Percentiles rank a stretch among this genome's conserved stretches.
phyloP scores from a whole-genome alignment of 2,888 invertebrate genomes.

The Meloe dianella region DNA sequence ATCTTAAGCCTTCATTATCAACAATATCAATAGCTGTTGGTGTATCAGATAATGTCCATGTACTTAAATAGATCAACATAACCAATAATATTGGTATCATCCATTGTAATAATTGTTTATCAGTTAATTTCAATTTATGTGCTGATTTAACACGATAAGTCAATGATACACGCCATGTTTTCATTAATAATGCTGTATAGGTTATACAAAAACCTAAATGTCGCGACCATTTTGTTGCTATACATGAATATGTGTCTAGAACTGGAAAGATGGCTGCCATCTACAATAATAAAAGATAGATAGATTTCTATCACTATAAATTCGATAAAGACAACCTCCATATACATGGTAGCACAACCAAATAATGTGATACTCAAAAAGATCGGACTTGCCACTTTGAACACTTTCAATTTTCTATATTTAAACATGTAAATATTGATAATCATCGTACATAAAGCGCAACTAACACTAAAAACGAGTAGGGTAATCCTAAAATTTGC shows the following conservation, averaged over 20 bases:
- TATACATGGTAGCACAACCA: slow-evolving; percentile 91
- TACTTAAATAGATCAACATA: slow-evolving; percentile 85
- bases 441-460: slow-evolving; percentile 77
- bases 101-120: slow-evolving; percentile 91
- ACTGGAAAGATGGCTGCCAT: slow-evolving; percentile 93
- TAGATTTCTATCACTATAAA: background rate
- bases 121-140: slow-evolving; percentile 90
- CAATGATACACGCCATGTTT: slow-evolving; percentile 92
- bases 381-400: slow-evolving; percentile 91
- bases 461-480: slow-evolving; percentile 78
- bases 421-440: slow-evolving; percentile 82
- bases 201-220: slow-evolving; percentile 93
- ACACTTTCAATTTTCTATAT: slow-evolving; percentile 84
- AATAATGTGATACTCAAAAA: slow-evolving; percentile 88
- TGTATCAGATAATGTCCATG: slow-evolving; percentile 89
- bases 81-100: slow-evolving; percentile 90
- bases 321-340: slow-evolving; percentile 68
- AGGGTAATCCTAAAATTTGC: slow-evolving; percentile 74
- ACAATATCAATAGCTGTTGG: slow-evolving; percentile 81
- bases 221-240: slow-evolving; percentile 90
- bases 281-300: slow-evolving; percentile 61
- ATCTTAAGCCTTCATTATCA: slow-evolving; percentile 78
- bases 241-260: slow-evolving; percentile 82
- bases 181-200: slow-evolving; percentile 90
- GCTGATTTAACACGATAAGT: slow-evolving; percentile 94